A percentile compares a stretch with the other conserved stretches of the same genome.
Evolutionary conservation across 2,797 vertebrate species (phyloP).

Genomic region (Chaetophractus vellerosus): DNA sequence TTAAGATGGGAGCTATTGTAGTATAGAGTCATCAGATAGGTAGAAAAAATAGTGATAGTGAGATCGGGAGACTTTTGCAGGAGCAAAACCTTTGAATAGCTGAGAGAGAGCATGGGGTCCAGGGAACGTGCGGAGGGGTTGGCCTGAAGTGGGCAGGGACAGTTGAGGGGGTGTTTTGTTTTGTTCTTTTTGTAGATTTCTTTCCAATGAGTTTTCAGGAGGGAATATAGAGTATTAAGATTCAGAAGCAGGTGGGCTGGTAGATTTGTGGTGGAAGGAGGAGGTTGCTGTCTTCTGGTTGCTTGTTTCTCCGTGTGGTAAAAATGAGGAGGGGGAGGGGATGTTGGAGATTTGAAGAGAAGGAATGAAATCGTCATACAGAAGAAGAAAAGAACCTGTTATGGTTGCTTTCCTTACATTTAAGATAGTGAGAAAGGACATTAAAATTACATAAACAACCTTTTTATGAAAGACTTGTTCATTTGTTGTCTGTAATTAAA

Average conservation of each 20-base stretch:
- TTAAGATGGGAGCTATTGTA: neutral
- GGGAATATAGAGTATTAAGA: neutral
- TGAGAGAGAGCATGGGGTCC: too few relatives aligned
- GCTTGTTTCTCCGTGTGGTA: neutral
- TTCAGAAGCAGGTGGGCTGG: neutral
- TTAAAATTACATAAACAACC: neutral
- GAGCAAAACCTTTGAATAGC: neutral
- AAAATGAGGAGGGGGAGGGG: neutral
- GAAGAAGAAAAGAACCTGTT: neutral
- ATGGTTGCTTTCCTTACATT: neutral
- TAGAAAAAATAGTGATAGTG: neutral
- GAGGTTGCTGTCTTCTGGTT: neutral
- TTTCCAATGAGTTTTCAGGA: too few relatives aligned
- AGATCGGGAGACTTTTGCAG: neutral
- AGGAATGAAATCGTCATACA: neutral
- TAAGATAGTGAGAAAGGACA: neutral
- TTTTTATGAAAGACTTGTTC: neutral
- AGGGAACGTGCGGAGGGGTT: neutral
- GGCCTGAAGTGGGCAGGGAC: neutral
- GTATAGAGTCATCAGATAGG: neutral
- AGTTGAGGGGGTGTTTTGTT: too few relatives aligned
- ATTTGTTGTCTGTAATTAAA: neutral
- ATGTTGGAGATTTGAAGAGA: neutral
- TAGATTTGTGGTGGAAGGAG: neutral
- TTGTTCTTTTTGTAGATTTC: too few relatives aligned